Evolutionary conservation across 2,797 vertebrate genomes (phyloP).

Genomic region (Microctenopoma steveboyesi): DNA sequence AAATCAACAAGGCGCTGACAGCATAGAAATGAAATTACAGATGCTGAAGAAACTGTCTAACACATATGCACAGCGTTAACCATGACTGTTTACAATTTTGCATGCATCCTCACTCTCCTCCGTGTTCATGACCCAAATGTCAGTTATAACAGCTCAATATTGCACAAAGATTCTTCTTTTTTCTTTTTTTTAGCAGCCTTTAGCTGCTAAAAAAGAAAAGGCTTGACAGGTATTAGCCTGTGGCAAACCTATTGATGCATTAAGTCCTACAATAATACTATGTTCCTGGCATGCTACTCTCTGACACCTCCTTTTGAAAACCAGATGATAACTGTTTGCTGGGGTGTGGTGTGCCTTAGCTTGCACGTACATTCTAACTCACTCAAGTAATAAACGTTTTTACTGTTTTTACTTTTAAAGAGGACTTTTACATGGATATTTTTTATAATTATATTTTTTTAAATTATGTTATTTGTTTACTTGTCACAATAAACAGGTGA

Average conservation of each 20-base stretch:
- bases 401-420: too few relatives aligned
- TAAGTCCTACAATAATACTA: slow-evolving; percentile 21
- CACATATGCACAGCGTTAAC: not conserved
- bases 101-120: not conserved
- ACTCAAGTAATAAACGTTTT: too few relatives aligned
- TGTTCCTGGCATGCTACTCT: slow-evolving; percentile 35
- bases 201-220: slow-evolving; percentile 13
- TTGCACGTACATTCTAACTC: too few relatives aligned
- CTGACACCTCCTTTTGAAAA: slow-evolving; percentile 35
- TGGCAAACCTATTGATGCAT: slow-evolving; percentile 25
- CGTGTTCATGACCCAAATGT: slow-evolving; percentile 2
- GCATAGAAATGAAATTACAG: not conserved
- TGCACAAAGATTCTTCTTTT: slow-evolving; percentile 10
- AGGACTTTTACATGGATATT: too few relatives aligned
- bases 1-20: not conserved
- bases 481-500: too few relatives aligned
- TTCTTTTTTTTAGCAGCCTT: slow-evolving; percentile 7
- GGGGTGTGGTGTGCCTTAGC: slow-evolving; percentile 56
- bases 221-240: slow-evolving; percentile 42
- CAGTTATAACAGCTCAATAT: slow-evolving; percentile 10
- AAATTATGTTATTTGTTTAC: too few relatives aligned
- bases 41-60: too few relatives aligned
- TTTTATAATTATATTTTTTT: too few relatives aligned
- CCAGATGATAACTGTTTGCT: slow-evolving; percentile 33
- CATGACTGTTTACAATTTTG: not conserved